Evolutionary conservation across 2,113 vertebrate genomes (phyloP).

Genomic region (Paraplagusia blochii): DNA sequence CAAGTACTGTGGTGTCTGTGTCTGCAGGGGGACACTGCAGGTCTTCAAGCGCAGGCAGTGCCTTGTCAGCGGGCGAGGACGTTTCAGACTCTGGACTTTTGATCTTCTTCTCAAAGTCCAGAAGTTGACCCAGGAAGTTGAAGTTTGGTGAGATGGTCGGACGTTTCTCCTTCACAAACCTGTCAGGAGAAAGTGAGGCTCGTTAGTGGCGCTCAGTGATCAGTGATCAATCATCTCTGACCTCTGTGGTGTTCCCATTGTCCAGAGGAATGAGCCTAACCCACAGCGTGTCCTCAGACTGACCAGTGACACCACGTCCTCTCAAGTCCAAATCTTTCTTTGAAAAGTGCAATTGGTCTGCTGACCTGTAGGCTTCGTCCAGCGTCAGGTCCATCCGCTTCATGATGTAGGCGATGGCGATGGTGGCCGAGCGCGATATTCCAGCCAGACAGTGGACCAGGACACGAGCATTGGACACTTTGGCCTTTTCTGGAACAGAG

Average conservation of each 20-base stretch:
- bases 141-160: conserved; percentile 84
- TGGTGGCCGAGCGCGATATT: conserved; percentile 80
- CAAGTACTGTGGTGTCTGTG: neutral
- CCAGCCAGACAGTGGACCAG: conserved; percentile 82
- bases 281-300: neutral
- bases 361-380: conserved; percentile 81
- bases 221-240: neutral
- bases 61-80: conserved; percentile 5
- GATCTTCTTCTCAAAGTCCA: conserved; percentile 96
- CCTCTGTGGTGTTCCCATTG: neutral
- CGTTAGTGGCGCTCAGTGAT: neutral
- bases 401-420: conserved; percentile 84
- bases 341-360: too few species aligned
- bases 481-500: conserved; percentile 85
- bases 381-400: conserved; percentile 79
- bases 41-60: neutral
- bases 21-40: neutral
- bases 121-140: conserved; percentile 82
- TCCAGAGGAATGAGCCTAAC: neutral
- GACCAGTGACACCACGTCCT: neutral
- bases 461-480: conserved; percentile 82
- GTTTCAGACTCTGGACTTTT: conserved; percentile 68
- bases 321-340: too few species aligned
- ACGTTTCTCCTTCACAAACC: conserved; percentile 82
- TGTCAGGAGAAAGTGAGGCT: conserved; percentile 18